Evolutionary conservation across 2,113 vertebrate species (phyloP).

Genomic region (Myanophis thanlyinensis): DNA sequence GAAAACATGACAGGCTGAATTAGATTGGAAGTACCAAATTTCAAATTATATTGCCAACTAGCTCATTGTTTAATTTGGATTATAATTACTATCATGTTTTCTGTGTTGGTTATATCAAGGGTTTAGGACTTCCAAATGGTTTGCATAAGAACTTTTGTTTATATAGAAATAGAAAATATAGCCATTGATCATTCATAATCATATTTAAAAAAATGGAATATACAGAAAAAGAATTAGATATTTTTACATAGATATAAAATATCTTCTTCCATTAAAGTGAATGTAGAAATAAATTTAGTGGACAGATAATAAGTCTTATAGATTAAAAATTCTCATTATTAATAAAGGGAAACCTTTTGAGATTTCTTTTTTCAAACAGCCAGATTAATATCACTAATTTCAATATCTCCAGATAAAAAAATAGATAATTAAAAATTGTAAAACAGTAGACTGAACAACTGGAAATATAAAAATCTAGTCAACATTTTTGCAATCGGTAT

Average conservation of each 20-base stretch:
- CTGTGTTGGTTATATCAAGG: background rate
- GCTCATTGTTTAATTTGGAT: background rate
- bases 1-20: background rate
- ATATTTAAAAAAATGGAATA: background rate
- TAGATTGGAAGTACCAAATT: background rate
- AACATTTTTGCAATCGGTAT: background rate
- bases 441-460: background rate
- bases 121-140: background rate
- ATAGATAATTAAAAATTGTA: too few species aligned
- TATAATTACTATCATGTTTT: background rate
- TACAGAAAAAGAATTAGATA: background rate
- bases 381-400: background rate
- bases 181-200: background rate
- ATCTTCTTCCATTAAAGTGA: background rate
- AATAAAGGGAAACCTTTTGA: background rate
- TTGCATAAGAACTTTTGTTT: background rate
- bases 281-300: background rate
- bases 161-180: background rate
- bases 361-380: background rate
- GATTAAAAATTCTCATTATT: background rate
- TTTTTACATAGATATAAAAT: background rate
- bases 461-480: background rate
- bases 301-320: background rate
- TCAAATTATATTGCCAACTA: background rate
- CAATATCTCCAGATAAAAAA: background rate